Conservation (phyloP, 2,888 invertebrate genomes). For the Idaea straminata region DNA sequence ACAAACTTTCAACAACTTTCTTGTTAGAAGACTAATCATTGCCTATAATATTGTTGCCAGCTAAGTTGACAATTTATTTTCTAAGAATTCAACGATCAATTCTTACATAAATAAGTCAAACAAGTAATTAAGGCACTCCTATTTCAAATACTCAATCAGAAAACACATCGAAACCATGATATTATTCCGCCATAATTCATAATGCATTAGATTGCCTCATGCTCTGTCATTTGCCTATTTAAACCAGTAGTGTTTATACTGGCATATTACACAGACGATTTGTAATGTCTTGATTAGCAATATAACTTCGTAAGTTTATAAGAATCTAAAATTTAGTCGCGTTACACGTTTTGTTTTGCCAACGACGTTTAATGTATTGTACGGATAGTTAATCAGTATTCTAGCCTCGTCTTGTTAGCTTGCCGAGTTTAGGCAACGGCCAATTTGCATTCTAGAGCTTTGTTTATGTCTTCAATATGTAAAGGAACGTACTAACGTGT, state of each 20-base stretch:
- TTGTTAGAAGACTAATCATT: background rate
- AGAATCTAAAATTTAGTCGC: conserved; percentile 28
- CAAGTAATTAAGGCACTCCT: conserved; percentile 17
- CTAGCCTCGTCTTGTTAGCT: conserved; percentile 46
- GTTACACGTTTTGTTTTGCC: conserved; percentile 29
- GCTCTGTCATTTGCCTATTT: conserved; percentile 32
- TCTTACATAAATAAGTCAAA: conserved; percentile 13
- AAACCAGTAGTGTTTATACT: conserved; percentile 8
- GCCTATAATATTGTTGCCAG: conserved; percentile 15
- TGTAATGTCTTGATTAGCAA: background rate
- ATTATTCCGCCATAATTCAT: conserved; percentile 39
- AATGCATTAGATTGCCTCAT: conserved; percentile 43
- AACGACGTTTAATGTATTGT: conserved; percentile 22
- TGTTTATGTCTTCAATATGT: conserved; percentile 49
- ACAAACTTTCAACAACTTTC: background rate
- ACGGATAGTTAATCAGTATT: conserved; percentile 50
- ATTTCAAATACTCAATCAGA: conserved; percentile 1
- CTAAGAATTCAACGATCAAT: background rate
- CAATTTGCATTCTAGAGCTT: conserved; percentile 73
- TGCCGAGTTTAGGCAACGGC: conserved; percentile 62
- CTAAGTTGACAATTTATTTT: background rate
- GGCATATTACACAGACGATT: background rate
- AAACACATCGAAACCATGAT: conserved; percentile 28
- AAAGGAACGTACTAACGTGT: conserved; percentile 46
- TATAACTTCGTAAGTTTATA: conserved; percentile 4